Evolutionary conservation across 2,888 invertebrate species (phyloP).

Genomic region (Marronus borbonicus): DNA sequence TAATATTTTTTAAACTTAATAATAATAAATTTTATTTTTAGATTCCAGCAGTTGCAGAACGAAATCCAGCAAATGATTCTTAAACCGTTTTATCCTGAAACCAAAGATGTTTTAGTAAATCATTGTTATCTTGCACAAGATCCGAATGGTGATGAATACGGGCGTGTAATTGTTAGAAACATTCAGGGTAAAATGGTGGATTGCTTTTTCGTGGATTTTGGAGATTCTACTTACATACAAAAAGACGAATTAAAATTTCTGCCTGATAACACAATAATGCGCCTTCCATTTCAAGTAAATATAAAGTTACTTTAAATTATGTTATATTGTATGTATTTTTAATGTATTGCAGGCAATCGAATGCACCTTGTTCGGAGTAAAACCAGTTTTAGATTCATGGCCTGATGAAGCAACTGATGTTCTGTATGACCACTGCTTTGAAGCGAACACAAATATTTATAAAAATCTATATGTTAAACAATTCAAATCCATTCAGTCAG

Average conservation of each 20-base stretch:
- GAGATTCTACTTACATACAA: constrained; percentile 72
- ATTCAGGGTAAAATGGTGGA: constrained; percentile 68
- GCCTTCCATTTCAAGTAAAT: constrained; percentile 72
- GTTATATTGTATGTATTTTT: neutral
- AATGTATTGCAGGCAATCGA: constrained; percentile 73
- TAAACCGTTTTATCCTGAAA: constrained; percentile 55
- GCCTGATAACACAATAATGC: constrained; percentile 71
- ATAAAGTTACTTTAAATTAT: neutral
- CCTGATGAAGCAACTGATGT: constrained; percentile 72
- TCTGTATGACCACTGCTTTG: constrained; percentile 71
- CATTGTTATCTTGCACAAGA: constrained; percentile 73
- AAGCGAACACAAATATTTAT: constrained; percentile 66
- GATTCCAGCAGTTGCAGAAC: constrained; percentile 66
- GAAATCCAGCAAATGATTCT: constrained; percentile 67
- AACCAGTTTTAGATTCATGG: constrained; percentile 72
- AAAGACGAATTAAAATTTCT: constrained; percentile 70
- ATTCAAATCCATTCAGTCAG: constrained; percentile 56
- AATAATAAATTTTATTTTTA: constrained; percentile 45
- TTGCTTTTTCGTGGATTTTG: constrained; percentile 78
- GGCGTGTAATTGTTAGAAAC: constrained; percentile 71
- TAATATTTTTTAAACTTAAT: neutral
- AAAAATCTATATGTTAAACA: constrained; percentile 71
- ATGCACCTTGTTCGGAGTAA: constrained; percentile 74
- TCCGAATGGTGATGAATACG: constrained; percentile 69
- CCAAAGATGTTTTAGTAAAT: constrained; percentile 65